phyloP scores from a whole-genome alignment of 2,797 vertebrate species.

The Takifugu rubripes region DNA sequence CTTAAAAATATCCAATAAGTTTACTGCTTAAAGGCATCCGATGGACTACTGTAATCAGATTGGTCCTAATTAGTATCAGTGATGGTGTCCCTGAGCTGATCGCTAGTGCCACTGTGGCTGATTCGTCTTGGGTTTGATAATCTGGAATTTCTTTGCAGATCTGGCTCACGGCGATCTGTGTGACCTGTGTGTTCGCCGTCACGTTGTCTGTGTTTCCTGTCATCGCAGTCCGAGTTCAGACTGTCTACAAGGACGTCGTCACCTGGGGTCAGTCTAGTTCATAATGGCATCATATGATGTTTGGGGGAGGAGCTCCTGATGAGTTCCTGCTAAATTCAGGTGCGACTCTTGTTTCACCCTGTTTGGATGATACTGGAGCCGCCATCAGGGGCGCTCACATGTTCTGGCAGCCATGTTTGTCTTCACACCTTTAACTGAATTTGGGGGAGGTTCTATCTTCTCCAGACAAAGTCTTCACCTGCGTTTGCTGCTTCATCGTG shows the following conservation, averaged over 20 bases:
- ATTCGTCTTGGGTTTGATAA: not conserved
- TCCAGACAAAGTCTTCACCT: slow-evolving; percentile 80
- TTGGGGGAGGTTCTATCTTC: not conserved
- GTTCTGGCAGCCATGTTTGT: no score
- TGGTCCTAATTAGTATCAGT: no score
- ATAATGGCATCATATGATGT: no score
- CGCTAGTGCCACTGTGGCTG: no score
- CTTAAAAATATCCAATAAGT: no score
- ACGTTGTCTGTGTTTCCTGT: slow-evolving; percentile 87
- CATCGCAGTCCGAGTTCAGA: slow-evolving; percentile 76
- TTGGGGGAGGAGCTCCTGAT: no score
- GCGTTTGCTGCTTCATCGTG: slow-evolving; percentile 86
- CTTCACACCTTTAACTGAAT: not conserved
- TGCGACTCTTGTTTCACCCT: no score
- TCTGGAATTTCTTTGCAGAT: slow-evolving; percentile 69
- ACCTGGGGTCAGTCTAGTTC: slow-evolving; percentile 79
- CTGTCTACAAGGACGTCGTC: slow-evolving; percentile 54
- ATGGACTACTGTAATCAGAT: no score
- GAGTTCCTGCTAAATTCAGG: no score
- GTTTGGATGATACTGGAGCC: not conserved
- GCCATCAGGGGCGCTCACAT: not conserved
- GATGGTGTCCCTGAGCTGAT: no score
- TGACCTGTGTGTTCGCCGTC: slow-evolving; percentile 84
- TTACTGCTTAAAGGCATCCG: no score
- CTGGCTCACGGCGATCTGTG: slow-evolving; percentile 81